Percentiles rank a stretch among this genome's conserved stretches.
phyloP scores from a whole-genome alignment of 2,797 vertebrate genomes.

The Loriculus beryllinus region DNA sequence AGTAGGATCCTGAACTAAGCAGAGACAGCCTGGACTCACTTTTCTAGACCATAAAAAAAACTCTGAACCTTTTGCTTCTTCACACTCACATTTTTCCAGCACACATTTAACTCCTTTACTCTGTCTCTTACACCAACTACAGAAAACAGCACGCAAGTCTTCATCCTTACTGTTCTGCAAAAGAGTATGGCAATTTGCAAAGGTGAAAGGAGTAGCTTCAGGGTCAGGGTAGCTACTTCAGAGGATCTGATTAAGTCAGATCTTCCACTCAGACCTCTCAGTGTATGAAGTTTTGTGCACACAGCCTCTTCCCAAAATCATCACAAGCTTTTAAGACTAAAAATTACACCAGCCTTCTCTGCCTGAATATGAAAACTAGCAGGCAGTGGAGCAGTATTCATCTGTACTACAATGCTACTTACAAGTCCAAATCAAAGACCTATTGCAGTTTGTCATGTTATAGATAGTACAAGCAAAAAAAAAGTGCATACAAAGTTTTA shows the following conservation, averaged over 20 bases:
- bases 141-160: background rate
- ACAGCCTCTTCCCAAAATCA: background rate
- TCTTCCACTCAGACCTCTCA: background rate
- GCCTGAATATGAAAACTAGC: background rate
- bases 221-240: background rate
- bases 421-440: background rate
- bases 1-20: background rate
- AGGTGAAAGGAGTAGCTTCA: background rate
- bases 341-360: background rate
- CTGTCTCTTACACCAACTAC: background rate
- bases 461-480: background rate
- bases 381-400: background rate
- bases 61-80: background rate
- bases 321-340: background rate
- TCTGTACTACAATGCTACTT: background rate
- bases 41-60: background rate
- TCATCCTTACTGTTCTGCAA: background rate
- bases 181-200: background rate
- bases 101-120: background rate
- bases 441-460: background rate
- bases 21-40: background rate
- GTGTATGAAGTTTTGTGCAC: background rate
- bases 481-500: background rate
- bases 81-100: background rate
- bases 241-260: background rate